A percentile compares a stretch with the other conserved stretches of the same genome.
phyloP scores from a whole-genome alignment of 2,113 vertebrate species.

The Cololabis saira region DNA sequence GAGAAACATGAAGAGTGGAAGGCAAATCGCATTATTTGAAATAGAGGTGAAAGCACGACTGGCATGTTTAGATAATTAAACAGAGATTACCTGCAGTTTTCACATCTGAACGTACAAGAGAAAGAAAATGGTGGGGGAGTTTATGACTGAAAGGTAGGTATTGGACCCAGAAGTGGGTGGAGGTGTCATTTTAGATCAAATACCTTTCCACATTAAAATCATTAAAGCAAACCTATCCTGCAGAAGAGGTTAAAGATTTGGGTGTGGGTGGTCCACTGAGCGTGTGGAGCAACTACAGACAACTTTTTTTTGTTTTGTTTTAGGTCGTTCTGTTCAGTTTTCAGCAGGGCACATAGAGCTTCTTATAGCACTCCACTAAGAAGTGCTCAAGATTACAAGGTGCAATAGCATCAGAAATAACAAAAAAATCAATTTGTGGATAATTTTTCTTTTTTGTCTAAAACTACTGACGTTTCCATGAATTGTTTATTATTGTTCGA shows the following conservation, averaged over 20 bases:
- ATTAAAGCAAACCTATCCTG: too few relatives aligned
- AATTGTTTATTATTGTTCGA: too few relatives aligned
- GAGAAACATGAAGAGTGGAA: background rate
- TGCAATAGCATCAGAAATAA: too few relatives aligned
- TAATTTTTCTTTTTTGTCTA: too few relatives aligned
- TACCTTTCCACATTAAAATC: conserved; percentile 62
- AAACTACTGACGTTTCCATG: too few relatives aligned
- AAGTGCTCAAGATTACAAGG: too few relatives aligned
- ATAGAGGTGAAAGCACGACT: background rate
- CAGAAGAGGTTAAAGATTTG: conserved; percentile 20
- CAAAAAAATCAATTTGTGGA: too few relatives aligned
- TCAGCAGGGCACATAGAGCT: background rate
- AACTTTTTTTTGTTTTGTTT: background rate
- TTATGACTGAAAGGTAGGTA: conserved; percentile 39
- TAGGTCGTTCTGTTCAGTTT: conserved; percentile 29
- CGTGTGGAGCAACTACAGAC: conserved; percentile 26
- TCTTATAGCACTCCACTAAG: too few relatives aligned
- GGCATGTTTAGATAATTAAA: conserved; percentile 44
- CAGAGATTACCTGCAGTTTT: conserved; percentile 28
- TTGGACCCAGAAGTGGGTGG: conserved; percentile 43
- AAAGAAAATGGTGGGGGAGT: conserved; percentile 8
- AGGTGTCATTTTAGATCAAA: conserved; percentile 60
- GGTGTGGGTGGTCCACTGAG: conserved; percentile 49
- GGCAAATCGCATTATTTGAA: conserved; percentile 1
- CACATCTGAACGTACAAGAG: conserved; percentile 11